Evolutionary conservation across 2,113 vertebrate species (phyloP).

Genomic region (Camelus bactrianus): DNA sequence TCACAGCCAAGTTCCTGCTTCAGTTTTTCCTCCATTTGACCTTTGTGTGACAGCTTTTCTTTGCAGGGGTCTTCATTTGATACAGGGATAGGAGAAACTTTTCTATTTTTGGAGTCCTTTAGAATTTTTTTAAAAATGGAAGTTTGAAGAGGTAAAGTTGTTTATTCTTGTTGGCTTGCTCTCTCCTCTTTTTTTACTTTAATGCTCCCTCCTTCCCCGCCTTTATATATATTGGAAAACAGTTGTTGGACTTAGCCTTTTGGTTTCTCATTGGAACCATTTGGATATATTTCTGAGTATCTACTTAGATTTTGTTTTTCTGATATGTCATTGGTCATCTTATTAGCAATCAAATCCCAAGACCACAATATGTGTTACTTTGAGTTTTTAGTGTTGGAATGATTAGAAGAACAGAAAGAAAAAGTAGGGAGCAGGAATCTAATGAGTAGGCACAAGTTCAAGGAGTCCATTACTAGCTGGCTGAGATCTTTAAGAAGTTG

Average conservation of each 20-base stretch:
- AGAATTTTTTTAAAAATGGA: background rate
- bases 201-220: background rate
- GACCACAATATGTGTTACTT: constrained; percentile 20
- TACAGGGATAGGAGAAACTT: constrained; percentile 26
- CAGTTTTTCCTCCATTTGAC: constrained; percentile 35
- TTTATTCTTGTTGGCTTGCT: background rate
- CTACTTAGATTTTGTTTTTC: constrained; percentile 49
- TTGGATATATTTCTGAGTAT: constrained; percentile 17
- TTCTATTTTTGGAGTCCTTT: constrained; percentile 20
- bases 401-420: constrained; percentile 67
- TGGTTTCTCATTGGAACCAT: constrained; percentile 18
- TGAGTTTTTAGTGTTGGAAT: constrained; percentile 51
- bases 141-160: background rate
- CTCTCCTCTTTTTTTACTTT: background rate
- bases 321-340: background rate
- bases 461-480: constrained; percentile 39
- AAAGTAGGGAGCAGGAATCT: constrained; percentile 3
- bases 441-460: constrained; percentile 51
- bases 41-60: constrained; percentile 2
- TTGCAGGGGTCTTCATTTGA: constrained; percentile 2
- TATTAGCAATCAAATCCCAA: constrained; percentile 46
- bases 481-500: constrained; percentile 39
- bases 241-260: background rate
- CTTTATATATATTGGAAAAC: background rate
- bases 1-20: background rate